Evolutionary conservation across 2,113 vertebrate species (phyloP), one percentile per base, ranked within the genome.

Genomic region (Thunnus thynnus): DNA sequence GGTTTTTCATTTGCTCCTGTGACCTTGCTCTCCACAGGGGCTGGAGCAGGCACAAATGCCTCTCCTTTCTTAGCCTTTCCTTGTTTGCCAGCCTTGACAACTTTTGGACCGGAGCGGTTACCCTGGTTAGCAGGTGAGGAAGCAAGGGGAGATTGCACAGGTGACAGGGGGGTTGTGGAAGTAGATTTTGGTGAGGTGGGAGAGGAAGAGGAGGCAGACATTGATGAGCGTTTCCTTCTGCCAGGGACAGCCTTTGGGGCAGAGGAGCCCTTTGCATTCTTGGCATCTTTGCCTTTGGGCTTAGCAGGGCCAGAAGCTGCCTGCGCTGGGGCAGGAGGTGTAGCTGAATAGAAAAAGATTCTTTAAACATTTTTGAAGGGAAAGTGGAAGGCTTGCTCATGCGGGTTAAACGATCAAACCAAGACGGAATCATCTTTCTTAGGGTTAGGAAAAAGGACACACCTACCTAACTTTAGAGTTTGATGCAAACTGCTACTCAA

Each of bases 71-170:
- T 94, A 70, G 74, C 3, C 78, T 94, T 95, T 67, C 82, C 92
- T 76, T 94, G 93, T 90, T 96, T 96, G 17, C 94, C 91, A 89
- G 92, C 94, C 72, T 95, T 95, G 13, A 96, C 91, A 81, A 96
- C 92, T 80, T 94, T 96, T 8, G 95, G 93, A 86, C 79, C 82
- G 25, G 72, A 88, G 64, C 87, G 89, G 76, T 82, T 91, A 88
- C 72, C 88, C 78, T 93, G 93, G 84, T 61, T 88, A 84, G 89
- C 84, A 72, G 86, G 90, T 84, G 58, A 91, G 66, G 83, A 81
- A 71, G 56, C 90, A 20, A 78, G 85, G 69, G 91, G 92, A 78
- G 16, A 92, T 41, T 51, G 78, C 46, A 93, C 57, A 9, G 91
- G 95, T 71, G 92, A 93, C 17, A 83, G 60, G 1, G 93, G 94